These are phyloP conservation scores for Ctenopoma kingsleyae DNA, from an alignment of 2,797 vertebrate genomes.

Conservation along the genomic window DNA sequence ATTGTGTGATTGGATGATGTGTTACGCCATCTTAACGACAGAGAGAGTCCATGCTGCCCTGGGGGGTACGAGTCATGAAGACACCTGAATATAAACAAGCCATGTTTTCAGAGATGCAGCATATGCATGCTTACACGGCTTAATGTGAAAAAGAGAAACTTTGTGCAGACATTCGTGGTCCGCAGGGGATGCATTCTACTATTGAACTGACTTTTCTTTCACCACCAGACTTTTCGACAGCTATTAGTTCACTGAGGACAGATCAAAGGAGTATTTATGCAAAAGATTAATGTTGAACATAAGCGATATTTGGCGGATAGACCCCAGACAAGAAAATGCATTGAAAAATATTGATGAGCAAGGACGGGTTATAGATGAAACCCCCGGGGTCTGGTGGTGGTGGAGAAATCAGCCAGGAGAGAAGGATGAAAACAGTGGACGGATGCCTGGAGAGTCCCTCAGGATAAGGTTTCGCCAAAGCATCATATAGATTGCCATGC, in stretches of 20 bases:
- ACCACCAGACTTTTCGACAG: background rate
- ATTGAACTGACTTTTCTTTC: background rate
- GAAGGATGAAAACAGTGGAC: too few species aligned
- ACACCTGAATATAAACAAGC: conserved; percentile 50
- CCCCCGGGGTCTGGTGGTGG: too few species aligned
- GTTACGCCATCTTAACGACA: conserved; percentile 85
- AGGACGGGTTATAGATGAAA: too few species aligned
- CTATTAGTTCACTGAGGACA: too few species aligned
- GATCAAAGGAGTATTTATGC: too few species aligned
- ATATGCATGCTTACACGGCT: background rate
- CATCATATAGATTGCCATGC: background rate
- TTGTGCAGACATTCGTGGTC: background rate
- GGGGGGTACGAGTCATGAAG: conserved; percentile 30
- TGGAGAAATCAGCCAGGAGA: too few species aligned
- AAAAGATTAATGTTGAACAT: too few species aligned
- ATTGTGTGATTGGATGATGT: conserved; percentile 80
- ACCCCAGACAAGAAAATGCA: too few species aligned
- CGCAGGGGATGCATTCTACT: background rate
- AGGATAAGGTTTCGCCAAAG: too few species aligned
- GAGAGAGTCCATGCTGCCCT: conserved; percentile 72
- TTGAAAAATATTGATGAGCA: too few species aligned
- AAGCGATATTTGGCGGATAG: too few species aligned
- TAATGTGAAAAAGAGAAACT: background rate
- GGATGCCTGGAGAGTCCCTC: too few species aligned
- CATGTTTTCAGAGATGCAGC: conserved; percentile 23